Percentiles rank a stretch among this genome's conserved stretches.
These are phyloP conservation scores for Bettongia penicillata DNA, from an alignment of 2,113 vertebrate species.

Conservation along the genomic window DNA sequence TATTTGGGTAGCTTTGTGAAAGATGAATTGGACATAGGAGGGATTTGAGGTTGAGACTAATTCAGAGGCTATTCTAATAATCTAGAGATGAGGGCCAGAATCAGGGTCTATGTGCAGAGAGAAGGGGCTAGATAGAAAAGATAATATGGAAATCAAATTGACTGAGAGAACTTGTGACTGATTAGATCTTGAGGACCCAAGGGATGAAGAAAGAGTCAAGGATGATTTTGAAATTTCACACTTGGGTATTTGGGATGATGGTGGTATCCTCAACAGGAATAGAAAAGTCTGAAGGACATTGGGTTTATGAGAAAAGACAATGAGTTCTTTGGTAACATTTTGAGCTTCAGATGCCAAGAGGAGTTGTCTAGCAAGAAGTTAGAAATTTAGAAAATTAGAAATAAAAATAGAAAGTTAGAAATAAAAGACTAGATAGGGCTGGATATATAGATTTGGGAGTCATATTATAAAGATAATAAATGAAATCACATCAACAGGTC, in stretches of 20 bases:
- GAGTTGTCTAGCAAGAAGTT: background rate
- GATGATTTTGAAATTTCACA: background rate
- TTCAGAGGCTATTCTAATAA: background rate
- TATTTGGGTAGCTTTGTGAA: background rate
- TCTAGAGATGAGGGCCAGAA: background rate
- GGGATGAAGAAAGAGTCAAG: background rate
- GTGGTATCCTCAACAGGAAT: background rate
- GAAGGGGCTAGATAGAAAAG: background rate
- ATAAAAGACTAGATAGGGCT: background rate
- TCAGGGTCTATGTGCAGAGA: background rate
- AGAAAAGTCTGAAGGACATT: background rate
- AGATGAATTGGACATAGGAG: background rate
- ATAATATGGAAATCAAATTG: background rate
- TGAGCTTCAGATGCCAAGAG: background rate
- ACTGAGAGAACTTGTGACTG: background rate
- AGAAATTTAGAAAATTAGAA: no score
- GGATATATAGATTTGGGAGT: background rate
- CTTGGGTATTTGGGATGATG: background rate
- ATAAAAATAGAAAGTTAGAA: no score
- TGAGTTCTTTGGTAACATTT: background rate
- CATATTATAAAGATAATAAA: background rate
- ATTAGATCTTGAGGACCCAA: background rate
- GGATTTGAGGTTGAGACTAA: background rate
- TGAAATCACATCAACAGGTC: background rate
- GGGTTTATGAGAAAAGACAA: background rate